These are phyloP conservation scores for Bursaphelenchus mucronatus DNA, from an alignment of 1,140 invertebrate genomes.

Conservation along the genomic window DNA sequence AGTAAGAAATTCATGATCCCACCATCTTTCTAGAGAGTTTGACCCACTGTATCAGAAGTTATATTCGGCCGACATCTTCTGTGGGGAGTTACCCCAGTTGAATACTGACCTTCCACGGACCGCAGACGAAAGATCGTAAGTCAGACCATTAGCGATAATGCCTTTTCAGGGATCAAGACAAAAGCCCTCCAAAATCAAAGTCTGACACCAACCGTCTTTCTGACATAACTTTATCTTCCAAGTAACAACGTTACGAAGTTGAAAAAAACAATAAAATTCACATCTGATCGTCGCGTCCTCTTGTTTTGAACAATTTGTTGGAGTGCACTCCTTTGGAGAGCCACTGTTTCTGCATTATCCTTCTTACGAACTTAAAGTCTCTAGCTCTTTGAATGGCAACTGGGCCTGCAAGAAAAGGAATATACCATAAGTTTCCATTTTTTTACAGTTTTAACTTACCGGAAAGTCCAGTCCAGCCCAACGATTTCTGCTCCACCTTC, in stretches of 20 bases:
- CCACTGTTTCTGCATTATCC: constrained; percentile 72
- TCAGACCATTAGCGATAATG: background rate
- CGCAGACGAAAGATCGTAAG: constrained; percentile 20
- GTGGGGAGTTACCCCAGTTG: constrained; percentile 3
- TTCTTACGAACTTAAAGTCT: constrained; percentile 78
- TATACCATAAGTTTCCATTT: background rate
- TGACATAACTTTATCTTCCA: constrained; percentile 3
- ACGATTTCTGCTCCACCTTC: constrained; percentile 70
- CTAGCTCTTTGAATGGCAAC: constrained; percentile 69
- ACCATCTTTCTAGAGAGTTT: background rate
- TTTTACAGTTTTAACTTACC: constrained; percentile 7
- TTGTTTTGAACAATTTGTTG: constrained; percentile 36
- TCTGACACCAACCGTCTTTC: background rate
- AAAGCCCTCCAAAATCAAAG: background rate
- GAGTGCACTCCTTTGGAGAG: constrained; percentile 74
- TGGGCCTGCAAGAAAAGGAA: constrained; percentile 19
- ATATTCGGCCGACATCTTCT: constrained; percentile 7
- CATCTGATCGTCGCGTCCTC: constrained; percentile 35
- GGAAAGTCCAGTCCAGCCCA: constrained; percentile 75
- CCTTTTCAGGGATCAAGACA: background rate
- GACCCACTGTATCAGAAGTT: background rate
- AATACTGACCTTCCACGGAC: constrained; percentile 20
- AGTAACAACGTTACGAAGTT: background rate
- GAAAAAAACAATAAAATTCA: background rate
- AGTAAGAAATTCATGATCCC: background rate